These are phyloP conservation scores for Hyalella azteca DNA, from an alignment of 2,888 invertebrate species.

Conservation along the genomic window DNA sequence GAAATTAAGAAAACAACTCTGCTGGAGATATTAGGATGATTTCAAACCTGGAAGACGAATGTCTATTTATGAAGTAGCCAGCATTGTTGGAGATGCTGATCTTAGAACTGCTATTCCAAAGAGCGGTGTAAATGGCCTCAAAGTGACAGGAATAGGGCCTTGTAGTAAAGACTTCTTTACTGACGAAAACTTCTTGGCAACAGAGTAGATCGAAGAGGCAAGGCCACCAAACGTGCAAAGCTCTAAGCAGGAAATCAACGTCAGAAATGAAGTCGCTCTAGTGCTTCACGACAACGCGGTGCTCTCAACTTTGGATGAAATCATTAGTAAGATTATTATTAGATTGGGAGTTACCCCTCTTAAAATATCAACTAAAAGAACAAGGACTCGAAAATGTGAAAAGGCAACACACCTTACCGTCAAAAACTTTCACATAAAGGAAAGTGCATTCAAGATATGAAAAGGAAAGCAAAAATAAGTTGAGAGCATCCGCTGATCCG, in stretches of 20 bases:
- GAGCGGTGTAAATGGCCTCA: conserved; percentile 27
- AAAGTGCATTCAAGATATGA: no score
- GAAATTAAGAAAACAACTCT: conserved; percentile 33
- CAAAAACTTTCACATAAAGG: no score
- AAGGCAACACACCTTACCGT: neutral
- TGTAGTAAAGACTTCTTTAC: conserved; percentile 4
- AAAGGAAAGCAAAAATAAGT: no score
- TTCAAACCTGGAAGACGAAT: conserved; percentile 41
- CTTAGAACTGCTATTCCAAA: conserved; percentile 10
- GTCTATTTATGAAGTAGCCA: conserved; percentile 26
- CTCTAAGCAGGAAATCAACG: neutral
- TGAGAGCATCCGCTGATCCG: no score
- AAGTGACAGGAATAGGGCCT: neutral
- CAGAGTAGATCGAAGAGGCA: neutral
- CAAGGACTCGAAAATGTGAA: no score
- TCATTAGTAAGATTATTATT: neutral
- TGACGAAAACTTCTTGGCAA: neutral
- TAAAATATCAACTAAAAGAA: no score
- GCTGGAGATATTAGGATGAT: conserved; percentile 41
- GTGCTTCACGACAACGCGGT: neutral
- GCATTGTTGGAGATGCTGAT: neutral
- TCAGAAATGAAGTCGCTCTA: neutral
- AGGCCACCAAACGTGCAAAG: neutral
- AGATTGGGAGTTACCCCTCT: neutral
- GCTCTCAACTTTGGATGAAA: neutral